Percentiles rank a stretch among this genome's conserved stretches.
Conservation (phyloP, 2,113 vertebrate genomes). For the Epinephelus lanceolatus region DNA sequence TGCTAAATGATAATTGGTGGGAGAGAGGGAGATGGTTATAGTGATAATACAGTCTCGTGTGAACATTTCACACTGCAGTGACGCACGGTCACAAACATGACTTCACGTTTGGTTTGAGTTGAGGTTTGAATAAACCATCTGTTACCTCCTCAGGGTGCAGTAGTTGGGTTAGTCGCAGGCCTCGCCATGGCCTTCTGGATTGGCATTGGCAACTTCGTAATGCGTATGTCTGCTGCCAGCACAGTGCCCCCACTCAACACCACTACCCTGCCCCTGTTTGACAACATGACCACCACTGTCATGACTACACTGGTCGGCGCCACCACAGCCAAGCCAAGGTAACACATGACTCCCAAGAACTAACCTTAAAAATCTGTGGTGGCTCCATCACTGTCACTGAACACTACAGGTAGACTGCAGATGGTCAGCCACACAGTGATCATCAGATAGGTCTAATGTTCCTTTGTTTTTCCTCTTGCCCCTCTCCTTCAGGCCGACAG, state of each 20-base stretch:
- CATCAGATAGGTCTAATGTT: not conserved
- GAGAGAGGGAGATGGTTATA: too few relatives aligned
- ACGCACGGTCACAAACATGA: too few relatives aligned
- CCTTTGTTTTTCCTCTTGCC: not conserved
- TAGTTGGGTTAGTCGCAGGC: conserved; percentile 87
- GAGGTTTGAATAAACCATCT: not conserved
- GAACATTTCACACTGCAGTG: too few relatives aligned
- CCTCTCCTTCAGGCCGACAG: conserved; percentile 80
- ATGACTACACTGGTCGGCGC: conserved; percentile 77
- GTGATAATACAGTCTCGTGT: too few relatives aligned
- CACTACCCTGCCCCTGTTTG: conserved; percentile 57
- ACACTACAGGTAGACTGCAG: not conserved
- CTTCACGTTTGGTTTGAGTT: too few relatives aligned
- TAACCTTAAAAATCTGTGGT: not conserved
- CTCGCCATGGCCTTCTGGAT: conserved; percentile 97
- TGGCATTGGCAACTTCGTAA: conserved; percentile 90
- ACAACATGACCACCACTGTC: conserved; percentile 80
- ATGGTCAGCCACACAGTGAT: not conserved
- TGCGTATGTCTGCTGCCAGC: not conserved
- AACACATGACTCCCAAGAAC: not conserved
- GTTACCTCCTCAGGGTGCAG: conserved; percentile 86
- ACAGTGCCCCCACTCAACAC: conserved; percentile 47
- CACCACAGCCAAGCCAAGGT: conserved; percentile 78
- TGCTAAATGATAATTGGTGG: too few relatives aligned
- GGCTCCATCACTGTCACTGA: too few relatives aligned